Base-by-base conservation (phyloP, 1,140 invertebrate species). In the Drosophila ohnishii region DNA sequence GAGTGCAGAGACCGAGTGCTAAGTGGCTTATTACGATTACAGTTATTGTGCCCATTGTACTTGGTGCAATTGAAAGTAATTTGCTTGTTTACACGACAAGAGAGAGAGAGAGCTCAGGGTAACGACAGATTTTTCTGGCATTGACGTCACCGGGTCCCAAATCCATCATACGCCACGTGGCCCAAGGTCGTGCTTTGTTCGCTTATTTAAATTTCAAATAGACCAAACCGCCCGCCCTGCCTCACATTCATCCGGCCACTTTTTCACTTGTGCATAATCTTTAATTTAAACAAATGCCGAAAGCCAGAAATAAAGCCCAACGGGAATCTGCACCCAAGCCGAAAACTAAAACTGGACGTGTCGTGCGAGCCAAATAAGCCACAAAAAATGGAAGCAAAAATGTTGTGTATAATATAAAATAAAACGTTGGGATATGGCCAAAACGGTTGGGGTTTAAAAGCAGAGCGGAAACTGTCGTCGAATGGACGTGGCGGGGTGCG, bases 271-370 rank as follows among this genome's bases (percentile, higher is more conserved):
- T 77, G 84, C 76, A 83, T 88, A 87, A 87, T 87, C 80, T 83
- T 83, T 77, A 87, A 80, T 79, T 88, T 87, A 83, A 87, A 87
- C 80, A 88, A 88, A 88, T 88, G 84, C 84, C 84, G 47, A 77
- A 74, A 82, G 75, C 84, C 72, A 72, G 78, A 83, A 76, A 82
- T 87, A 82, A 79, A 82, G 62, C 62, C 51, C 47, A 22, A 30
- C 28, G 34, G 80, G 82, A 72, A 76, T 86, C 78, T 70, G 78
- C 69, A 75, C 45, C 28, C 35, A 32, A 64, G 59, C 63, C 66
- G 59, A 67, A 62, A 72, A 57, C 78, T 65, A 63, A 82, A 87
- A 87, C 47, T 63, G 79, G 48, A 87, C 82, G 82, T 87, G 82
- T 80, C 72, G 53, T 69, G 83, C 61, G 50, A 87, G 67, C 69